A percentile compares a stretch with the other conserved stretches of the same genome.
Evolutionary conservation across 1,140 invertebrate species (phyloP).

Genomic region (Temnothorax nylanderi): DNA sequence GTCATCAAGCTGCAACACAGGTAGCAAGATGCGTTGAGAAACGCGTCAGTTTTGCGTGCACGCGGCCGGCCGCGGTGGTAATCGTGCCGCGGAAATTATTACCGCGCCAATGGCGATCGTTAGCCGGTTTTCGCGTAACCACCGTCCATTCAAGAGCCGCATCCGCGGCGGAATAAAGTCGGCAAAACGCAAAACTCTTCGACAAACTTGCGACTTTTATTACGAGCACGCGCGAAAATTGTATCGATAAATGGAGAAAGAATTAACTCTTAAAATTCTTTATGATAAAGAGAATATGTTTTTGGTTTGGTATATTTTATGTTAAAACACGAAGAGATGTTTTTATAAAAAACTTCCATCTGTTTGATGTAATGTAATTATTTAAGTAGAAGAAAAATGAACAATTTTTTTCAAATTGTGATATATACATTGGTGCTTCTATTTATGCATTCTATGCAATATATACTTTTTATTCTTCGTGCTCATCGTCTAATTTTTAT

Average conservation of each 20-base stretch:
- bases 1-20: constrained; percentile 95
- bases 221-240: background rate
- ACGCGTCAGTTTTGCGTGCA: constrained; percentile 30
- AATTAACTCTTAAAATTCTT: background rate
- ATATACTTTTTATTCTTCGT: background rate
- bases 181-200: background rate
- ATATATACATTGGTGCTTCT: background rate
- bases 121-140: constrained; percentile 67
- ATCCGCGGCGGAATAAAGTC: background rate
- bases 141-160: constrained; percentile 61
- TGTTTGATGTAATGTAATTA: background rate
- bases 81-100: constrained; percentile 54
- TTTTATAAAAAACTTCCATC: background rate
- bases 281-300: background rate
- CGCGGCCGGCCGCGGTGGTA: background rate
- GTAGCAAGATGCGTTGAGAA: constrained; percentile 18
- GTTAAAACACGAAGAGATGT: background rate
- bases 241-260: background rate
- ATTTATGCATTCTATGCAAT: background rate
- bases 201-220: background rate
- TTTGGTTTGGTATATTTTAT: no score
- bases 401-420: background rate
- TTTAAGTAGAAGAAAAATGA: background rate
- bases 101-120: constrained; percentile 30
- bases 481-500: background rate